Percentiles rank a stretch among this genome's conserved stretches.
Conservation (phyloP, 2,888 invertebrate species). For the Eugnorisma glareosa region DNA sequence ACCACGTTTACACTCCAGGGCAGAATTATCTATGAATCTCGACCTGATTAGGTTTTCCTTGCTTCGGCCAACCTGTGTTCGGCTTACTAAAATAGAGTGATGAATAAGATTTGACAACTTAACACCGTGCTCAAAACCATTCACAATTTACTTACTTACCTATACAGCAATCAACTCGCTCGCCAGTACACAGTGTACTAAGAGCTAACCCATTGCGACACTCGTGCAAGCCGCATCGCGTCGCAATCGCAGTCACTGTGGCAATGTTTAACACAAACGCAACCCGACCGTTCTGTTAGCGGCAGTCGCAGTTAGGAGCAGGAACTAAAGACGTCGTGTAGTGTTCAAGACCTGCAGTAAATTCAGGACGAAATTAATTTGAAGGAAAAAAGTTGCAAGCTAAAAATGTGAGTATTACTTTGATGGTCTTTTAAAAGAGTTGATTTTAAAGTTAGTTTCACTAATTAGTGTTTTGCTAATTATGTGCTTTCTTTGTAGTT, state of each 20-base stretch:
- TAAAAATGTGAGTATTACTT: conserved; percentile 9
- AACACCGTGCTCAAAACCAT: not conserved
- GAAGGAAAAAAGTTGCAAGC: not conserved
- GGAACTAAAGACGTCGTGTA: not conserved
- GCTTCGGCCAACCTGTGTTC: not conserved
- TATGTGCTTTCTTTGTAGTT: not conserved
- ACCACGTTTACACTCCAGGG: not conserved
- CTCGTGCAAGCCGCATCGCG: not conserved
- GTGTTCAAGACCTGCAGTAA: not conserved
- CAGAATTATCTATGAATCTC: not conserved
- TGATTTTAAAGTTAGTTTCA: not conserved
- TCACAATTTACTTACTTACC: not conserved
- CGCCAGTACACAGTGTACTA: not conserved
- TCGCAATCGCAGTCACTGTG: conserved; percentile 7
- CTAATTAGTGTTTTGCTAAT: not conserved
- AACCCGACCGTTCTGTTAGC: not conserved
- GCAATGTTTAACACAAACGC: not conserved
- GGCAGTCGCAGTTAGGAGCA: conserved; percentile 3
- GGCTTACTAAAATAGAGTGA: not conserved
- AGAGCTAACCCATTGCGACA: conserved; percentile 2
- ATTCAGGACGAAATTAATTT: not conserved
- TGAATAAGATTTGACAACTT: not conserved
- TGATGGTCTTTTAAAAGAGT: not conserved
- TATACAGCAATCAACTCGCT: not conserved
- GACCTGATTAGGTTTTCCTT: not conserved